Conservation (phyloP, 2,888 invertebrate species). For the Gonocerus acuteangulatus region DNA sequence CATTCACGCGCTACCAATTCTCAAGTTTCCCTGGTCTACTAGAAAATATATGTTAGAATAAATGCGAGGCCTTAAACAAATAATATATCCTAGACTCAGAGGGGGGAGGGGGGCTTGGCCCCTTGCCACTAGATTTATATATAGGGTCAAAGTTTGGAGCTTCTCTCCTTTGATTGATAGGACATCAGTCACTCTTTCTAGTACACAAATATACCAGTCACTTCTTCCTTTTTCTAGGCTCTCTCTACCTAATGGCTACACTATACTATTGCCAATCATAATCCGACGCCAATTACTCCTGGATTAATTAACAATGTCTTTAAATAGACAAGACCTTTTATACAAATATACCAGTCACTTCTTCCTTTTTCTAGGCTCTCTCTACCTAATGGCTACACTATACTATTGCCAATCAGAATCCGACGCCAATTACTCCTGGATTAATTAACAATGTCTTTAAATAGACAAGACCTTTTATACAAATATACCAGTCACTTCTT, state of each 20-base stretch:
- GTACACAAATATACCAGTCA: constrained; percentile 10
- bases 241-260: neutral
- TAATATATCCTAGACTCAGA: neutral
- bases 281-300: neutral
- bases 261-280: neutral
- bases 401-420: neutral
- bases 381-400: neutral
- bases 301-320: neutral
- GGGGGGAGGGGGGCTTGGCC: constrained; percentile 7
- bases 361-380: neutral
- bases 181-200: constrained; percentile 21
- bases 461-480: neutral
- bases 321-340: neutral
- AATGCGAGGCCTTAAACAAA: neutral
- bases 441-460: neutral
- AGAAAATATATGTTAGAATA: no score
- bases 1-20: no score
- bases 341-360: constrained; percentile 7
- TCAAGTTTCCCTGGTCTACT: no score
- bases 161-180: constrained; percentile 24
- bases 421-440: neutral
- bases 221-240: neutral
- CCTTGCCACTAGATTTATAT: constrained; percentile 18
- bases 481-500: constrained; percentile 3
- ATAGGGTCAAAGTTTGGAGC: constrained; percentile 21